Evolutionary conservation across 2,113 vertebrate genomes (phyloP), one percentile per base, ranked within the genome.

Genomic region (Oreocharis arfaki): DNA sequence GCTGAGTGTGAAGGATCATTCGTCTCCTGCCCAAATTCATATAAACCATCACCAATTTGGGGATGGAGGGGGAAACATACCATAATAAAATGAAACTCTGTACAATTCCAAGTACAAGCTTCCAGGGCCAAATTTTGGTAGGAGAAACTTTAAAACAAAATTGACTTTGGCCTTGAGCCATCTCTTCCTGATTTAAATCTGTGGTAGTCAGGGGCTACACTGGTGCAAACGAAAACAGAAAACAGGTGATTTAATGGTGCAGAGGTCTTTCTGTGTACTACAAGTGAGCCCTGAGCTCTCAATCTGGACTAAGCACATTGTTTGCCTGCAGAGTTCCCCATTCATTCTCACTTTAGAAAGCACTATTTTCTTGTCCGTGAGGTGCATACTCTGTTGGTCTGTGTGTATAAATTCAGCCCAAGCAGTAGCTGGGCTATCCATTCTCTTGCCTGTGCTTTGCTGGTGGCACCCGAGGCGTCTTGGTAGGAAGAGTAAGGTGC

Each of bases 11-110:
- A 93, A 88, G 70, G 87, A 91, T 86, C 67, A 94, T 94, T 93
- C 6, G 8, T 78, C 65, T 95, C 44, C 75, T 97, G 89, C 92
- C 94, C 94, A 93, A 90, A 95, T 84, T 95, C 91, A 76, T 94
- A 86, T 81, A 83, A 95, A 87, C 0, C 7, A 82, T 97, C 42
- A 63, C 79, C 67, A 70, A 23, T 90, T 65, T 80, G 69, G 69
- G 70, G 81, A 92, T 1, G 5, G 68, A 79, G 39, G 35, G 83
- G 69, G 70, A 88, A 97, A 89, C 59, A 53, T 41, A 64, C n/a
- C 39, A 1, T 90, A 93, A 91, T 89, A 91, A 97, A 92, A 84
- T 21, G 53, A 91, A 92, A 90, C 37, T 55, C 67, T 57, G 53
- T 93, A 64, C 57, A 82, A 57, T 53, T 94, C 37, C 76, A 73